phyloP scores from a whole-genome alignment of 2,113 vertebrate genomes.

The Rhombomys opimus region DNA sequence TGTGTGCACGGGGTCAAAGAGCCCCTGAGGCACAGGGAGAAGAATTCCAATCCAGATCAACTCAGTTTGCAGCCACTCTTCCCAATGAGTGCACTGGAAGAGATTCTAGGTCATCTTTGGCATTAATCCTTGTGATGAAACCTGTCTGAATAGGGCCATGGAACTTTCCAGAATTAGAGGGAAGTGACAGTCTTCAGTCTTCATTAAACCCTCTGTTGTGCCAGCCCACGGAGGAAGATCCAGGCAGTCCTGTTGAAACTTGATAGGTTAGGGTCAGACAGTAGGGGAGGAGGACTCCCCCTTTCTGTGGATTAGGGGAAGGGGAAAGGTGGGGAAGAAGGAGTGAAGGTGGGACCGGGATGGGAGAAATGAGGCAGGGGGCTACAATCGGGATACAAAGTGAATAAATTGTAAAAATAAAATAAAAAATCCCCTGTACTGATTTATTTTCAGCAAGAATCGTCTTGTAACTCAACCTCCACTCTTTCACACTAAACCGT shows the following conservation, averaged over 20 bases:
- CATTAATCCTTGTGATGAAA: not conserved
- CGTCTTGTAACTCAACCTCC: not conserved
- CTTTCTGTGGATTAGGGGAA: too few species aligned
- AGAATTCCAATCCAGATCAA: not conserved
- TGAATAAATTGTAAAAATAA: too few species aligned
- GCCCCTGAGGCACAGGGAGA: not conserved
- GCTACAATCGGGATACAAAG: too few species aligned
- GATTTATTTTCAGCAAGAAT: not conserved
- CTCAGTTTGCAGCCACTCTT: not conserved
- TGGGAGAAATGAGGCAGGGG: too few species aligned
- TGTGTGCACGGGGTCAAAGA: not conserved
- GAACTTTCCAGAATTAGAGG: not conserved
- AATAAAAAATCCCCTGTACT: not conserved
- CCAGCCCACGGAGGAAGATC: too few species aligned
- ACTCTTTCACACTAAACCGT: not conserved
- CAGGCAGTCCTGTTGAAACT: too few species aligned
- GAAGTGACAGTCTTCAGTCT: not conserved
- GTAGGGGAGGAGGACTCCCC: too few species aligned
- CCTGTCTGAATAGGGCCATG: not conserved
- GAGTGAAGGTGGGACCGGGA: too few species aligned
- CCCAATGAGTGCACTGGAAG: not conserved
- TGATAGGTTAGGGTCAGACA: too few species aligned
- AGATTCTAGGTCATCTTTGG: not conserved
- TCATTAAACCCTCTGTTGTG: too few species aligned
- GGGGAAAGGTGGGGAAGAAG: too few species aligned